Evolutionary conservation across 2,797 vertebrate genomes (phyloP).

Genomic region (Platalea minor): DNA sequence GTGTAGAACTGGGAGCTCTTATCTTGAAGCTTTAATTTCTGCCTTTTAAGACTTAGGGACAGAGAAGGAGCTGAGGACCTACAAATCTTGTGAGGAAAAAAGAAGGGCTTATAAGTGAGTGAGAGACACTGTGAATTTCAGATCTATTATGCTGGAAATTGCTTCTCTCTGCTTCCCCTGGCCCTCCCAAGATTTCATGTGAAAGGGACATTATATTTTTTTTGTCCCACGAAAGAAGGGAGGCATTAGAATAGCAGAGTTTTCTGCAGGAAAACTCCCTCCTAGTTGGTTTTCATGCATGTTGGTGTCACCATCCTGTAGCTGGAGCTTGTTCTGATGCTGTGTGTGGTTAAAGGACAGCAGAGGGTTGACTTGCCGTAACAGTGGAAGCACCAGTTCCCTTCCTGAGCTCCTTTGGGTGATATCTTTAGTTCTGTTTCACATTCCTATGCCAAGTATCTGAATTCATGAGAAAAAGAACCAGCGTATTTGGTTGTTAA

Average conservation of each 20-base stretch:
- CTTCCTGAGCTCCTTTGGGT: background rate
- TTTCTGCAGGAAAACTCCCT: background rate
- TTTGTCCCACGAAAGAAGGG: background rate
- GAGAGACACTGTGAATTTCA: background rate
- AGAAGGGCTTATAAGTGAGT: background rate
- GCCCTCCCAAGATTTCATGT: background rate
- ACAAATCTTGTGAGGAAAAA: background rate
- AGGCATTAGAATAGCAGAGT: background rate
- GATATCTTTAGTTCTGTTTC: background rate
- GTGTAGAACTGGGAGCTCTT: background rate
- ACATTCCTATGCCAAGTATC: background rate
- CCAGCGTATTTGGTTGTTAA: background rate
- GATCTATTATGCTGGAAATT: background rate
- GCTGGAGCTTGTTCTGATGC: background rate
- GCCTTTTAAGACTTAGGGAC: background rate
- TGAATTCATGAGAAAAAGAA: background rate
- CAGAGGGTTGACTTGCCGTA: background rate
- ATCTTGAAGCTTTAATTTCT: background rate
- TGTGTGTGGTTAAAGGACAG: background rate
- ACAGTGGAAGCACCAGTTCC: background rate
- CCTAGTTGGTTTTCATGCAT: background rate
- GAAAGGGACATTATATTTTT: background rate
- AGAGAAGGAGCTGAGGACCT: background rate
- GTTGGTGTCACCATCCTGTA: background rate
- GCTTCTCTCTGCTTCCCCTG: background rate